A percentile compares a stretch with the other conserved stretches of the same genome.
phyloP scores from a whole-genome alignment of 2,888 invertebrate genomes.

The Caenorhabditis wallacei region DNA sequence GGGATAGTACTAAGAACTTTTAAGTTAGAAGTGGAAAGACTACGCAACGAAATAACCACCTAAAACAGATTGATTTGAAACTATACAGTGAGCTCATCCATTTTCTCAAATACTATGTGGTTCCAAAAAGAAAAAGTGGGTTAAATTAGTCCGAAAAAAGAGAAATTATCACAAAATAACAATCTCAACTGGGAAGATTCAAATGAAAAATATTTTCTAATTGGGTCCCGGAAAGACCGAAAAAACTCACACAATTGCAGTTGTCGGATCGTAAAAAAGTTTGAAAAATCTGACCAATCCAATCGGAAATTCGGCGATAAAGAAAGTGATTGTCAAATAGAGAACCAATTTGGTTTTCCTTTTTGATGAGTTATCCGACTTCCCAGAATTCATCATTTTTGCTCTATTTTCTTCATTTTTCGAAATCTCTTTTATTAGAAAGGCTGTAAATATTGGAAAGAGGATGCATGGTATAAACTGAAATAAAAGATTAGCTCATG shows the following conservation, averaged over 20 bases:
- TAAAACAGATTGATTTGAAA: too few relatives aligned
- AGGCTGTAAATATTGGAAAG: slow-evolving; percentile 23
- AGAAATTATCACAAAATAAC: too few relatives aligned
- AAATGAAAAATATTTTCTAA: too few relatives aligned
- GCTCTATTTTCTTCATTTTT: slow-evolving; percentile 6
- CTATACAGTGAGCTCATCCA: too few relatives aligned
- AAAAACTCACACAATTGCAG: background rate
- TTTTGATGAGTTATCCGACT: background rate
- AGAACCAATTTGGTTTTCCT: slow-evolving; percentile 30
- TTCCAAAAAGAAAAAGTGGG: too few relatives aligned
- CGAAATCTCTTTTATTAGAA: slow-evolving; percentile 12
- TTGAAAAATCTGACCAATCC: slow-evolving; percentile 7
- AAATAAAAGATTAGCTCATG: background rate
- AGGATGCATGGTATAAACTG: slow-evolving; percentile 26
- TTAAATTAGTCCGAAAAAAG: too few relatives aligned
- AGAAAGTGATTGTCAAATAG: slow-evolving; percentile 19
- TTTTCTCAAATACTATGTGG: too few relatives aligned
- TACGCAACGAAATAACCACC: too few relatives aligned
- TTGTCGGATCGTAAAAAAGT: background rate
- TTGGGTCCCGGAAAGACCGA: too few relatives aligned
- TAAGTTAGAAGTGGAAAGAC: too few relatives aligned
- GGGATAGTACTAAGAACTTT: too few relatives aligned
- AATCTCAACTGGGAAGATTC: too few relatives aligned
- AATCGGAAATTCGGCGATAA: slow-evolving; percentile 37
- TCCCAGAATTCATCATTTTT: background rate